Evolutionary conservation across 1,140 invertebrate genomes (phyloP).

Genomic region (Aphelenchoides fujianensis): DNA sequence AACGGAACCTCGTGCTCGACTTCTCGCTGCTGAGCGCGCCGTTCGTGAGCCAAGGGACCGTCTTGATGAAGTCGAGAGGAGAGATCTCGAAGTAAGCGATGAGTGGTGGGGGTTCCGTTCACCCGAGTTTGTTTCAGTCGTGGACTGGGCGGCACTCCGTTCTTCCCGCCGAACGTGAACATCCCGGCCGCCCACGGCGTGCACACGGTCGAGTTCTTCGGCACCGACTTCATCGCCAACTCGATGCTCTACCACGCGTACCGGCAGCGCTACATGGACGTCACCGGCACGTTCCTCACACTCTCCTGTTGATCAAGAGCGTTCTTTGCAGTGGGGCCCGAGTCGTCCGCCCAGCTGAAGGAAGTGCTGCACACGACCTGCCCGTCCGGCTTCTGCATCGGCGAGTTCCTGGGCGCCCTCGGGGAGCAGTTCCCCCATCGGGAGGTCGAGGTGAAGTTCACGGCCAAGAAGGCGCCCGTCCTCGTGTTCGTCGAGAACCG

Average conservation of each 20-base stretch:
- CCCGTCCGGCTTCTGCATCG: conserved; percentile 56
- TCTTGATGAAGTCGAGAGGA: conserved; percentile 57
- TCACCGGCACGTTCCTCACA: conserved; percentile 55
- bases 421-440: conserved; percentile 57
- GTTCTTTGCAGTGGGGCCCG: background rate
- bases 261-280: conserved; percentile 56
- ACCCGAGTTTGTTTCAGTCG: conserved; percentile 35
- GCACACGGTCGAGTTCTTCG: conserved; percentile 60
- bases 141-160: conserved; percentile 58
- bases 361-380: conserved; percentile 57
- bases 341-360: conserved; percentile 48
- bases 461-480: conserved; percentile 59
- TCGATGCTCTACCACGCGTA: conserved; percentile 62
- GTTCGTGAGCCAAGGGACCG: conserved; percentile 56
- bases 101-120: background rate
- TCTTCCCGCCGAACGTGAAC: conserved; percentile 57
- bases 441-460: conserved; percentile 58
- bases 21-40: conserved; percentile 55
- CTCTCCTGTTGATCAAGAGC: too few species aligned
- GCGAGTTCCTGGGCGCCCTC: conserved; percentile 57
- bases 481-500: conserved; percentile 59
- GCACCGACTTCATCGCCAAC: conserved; percentile 60
- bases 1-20: conserved; percentile 57
- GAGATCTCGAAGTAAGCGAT: conserved; percentile 60
- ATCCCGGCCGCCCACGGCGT: conserved; percentile 59